phyloP scores from a whole-genome alignment of 2,797 vertebrate genomes.

The Gambelia wislizenii region DNA sequence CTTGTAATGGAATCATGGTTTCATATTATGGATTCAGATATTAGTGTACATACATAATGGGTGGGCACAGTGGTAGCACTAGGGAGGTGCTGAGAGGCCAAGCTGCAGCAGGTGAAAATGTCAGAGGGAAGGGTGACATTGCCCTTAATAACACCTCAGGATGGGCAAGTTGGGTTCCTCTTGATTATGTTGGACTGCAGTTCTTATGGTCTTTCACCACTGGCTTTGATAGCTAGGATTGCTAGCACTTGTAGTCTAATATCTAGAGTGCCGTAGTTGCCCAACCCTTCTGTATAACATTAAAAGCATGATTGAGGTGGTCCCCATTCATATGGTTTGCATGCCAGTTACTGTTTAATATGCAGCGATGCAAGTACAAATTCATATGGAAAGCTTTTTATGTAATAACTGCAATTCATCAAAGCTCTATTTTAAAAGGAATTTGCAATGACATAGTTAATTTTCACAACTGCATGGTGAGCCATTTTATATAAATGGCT shows the following conservation, averaged over 20 bases:
- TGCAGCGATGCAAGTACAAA: not conserved
- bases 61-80: too few relatives aligned
- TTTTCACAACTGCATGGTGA: not conserved
- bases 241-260: not conserved
- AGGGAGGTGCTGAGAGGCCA: too few relatives aligned
- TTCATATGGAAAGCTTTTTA: not conserved
- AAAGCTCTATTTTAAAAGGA: not conserved
- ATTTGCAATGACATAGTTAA: not conserved
- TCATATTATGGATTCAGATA: not conserved
- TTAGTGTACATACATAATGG: not conserved
- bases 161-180: not conserved
- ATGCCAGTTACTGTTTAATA: not conserved
- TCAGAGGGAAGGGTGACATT: too few relatives aligned
- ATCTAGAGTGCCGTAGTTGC: not conserved
- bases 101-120: too few relatives aligned
- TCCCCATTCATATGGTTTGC: not conserved
- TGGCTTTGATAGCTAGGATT: not conserved
- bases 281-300: not conserved
- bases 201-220: not conserved
- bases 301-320: not conserved
- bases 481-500: not conserved
- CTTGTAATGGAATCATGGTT: not conserved
- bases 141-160: too few relatives aligned
- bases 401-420: not conserved
- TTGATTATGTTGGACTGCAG: not conserved